Conservation (phyloP, 2,797 vertebrate genomes). For the Acanthurus leucopareius region DNA sequence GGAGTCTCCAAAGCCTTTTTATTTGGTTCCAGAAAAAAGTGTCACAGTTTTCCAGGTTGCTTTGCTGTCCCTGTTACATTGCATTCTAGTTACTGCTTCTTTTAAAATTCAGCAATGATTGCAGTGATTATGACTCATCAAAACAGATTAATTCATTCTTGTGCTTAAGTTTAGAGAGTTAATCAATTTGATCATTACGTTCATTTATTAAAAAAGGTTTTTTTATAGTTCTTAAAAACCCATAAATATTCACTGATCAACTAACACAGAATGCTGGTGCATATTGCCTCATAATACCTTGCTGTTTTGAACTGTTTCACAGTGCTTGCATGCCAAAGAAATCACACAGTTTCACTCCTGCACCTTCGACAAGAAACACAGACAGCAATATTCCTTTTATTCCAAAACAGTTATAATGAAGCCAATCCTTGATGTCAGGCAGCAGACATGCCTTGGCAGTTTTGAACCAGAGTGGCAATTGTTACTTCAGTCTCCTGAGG, state of each 20-base stretch:
- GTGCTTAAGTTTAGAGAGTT: conserved; percentile 4
- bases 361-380: background rate
- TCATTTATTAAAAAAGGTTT: conserved; percentile 1
- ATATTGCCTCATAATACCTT: background rate
- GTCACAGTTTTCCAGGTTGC: no score
- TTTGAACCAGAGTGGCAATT: conserved; percentile 65
- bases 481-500: conserved; percentile 64
- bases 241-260: background rate
- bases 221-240: no score
- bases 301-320: background rate
- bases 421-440: conserved; percentile 34
- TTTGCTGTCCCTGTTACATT: background rate
- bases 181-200: conserved; percentile 23
- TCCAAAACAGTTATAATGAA: conserved; percentile 40
- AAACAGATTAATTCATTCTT: conserved; percentile 12
- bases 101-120: background rate
- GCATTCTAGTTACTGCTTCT: background rate
- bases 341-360: background rate
- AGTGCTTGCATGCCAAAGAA: background rate
- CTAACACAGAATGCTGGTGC: background rate
- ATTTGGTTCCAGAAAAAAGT: background rate
- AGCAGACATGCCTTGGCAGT: conserved; percentile 43
- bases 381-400: conserved; percentile 18
- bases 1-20: background rate
- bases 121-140: conserved; percentile 12